Percentiles rank a stretch among this genome's conserved stretches.
These are phyloP conservation scores for Sander vitreus DNA, from an alignment of 2,113 vertebrate genomes.

Conservation along the genomic window DNA sequence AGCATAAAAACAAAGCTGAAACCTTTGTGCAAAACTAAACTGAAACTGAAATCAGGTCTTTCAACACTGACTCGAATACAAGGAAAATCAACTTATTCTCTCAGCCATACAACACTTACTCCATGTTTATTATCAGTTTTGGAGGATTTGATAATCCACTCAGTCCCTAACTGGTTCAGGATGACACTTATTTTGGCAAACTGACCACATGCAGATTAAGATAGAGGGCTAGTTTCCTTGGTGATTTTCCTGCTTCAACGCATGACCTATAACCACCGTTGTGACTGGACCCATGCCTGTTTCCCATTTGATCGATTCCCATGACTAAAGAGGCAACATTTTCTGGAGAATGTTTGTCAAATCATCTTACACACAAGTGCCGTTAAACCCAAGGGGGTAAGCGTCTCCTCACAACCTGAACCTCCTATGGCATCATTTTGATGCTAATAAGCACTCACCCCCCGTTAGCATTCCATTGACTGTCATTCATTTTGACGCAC, in stretches of 20 bases:
- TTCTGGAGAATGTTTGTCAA: slow-evolving; percentile 1
- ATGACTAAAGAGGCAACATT: background rate
- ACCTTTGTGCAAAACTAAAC: too few species aligned
- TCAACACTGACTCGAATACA: background rate
- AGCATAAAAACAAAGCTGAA: too few species aligned
- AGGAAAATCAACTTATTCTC: background rate
- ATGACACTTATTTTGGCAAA: background rate
- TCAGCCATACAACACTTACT: background rate
- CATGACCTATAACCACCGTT: background rate
- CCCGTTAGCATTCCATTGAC: too few species aligned
- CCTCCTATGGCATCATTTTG: too few species aligned
- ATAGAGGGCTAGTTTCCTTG: background rate
- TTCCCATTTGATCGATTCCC: slow-evolving; percentile 9
- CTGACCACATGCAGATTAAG: background rate
- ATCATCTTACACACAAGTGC: background rate
- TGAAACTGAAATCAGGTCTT: background rate
- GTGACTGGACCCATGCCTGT: slow-evolving; percentile 15
- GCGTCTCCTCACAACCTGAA: too few species aligned
- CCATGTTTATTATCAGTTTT: background rate
- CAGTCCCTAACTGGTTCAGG: background rate
- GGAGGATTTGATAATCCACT: background rate
- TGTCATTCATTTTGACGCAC: too few species aligned
- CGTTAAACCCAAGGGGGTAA: background rate
- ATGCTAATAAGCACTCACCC: too few species aligned
- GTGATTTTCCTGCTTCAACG: background rate